A percentile compares a stretch with the other conserved stretches of the same genome.
These are phyloP conservation scores for Acrossocheilus fasciatus DNA, from an alignment of 2,797 vertebrate species.

Conservation along the genomic window DNA sequence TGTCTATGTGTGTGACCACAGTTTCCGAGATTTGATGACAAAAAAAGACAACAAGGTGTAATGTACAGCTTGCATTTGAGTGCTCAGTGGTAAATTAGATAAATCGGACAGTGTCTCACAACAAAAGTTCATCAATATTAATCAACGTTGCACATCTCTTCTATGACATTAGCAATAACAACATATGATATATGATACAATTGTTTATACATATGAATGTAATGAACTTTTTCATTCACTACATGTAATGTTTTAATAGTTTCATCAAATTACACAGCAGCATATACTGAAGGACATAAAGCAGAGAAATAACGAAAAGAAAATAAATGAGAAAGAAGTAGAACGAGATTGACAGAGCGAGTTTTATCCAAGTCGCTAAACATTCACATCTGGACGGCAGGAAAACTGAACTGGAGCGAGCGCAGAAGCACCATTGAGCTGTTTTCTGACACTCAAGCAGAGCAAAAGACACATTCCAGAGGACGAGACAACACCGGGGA, in stretches of 20 bases:
- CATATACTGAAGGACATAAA: neutral
- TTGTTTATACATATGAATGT: neutral
- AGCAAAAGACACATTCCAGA: conserved; percentile 79
- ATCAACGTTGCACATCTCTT: neutral
- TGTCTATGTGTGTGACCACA: conserved; percentile 51
- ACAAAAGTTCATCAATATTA: neutral
- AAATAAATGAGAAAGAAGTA: neutral
- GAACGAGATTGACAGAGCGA: neutral
- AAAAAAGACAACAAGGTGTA: neutral
- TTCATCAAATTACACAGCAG: neutral
- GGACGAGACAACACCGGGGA: conserved; percentile 74
- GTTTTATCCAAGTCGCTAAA: neutral
- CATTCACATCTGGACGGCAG: conserved; percentile 45
- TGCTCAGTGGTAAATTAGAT: neutral
- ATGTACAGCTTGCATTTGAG: neutral
- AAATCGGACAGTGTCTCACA: neutral
- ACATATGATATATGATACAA: neutral
- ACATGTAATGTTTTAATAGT: neutral
- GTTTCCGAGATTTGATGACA: neutral
- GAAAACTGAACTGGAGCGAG: conserved; percentile 21
- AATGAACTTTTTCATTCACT: no score
- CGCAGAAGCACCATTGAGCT: conserved; percentile 77
- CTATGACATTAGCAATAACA: neutral
- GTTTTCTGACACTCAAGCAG: conserved; percentile 80
- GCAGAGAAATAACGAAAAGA: neutral